A percentile compares a stretch with the other conserved stretches of the same genome.
Evolutionary conservation across 37 sponge, comb jelly and placozoan genomes (phyloP).

Genomic region (Aphrocallistes beatrix): DNA sequence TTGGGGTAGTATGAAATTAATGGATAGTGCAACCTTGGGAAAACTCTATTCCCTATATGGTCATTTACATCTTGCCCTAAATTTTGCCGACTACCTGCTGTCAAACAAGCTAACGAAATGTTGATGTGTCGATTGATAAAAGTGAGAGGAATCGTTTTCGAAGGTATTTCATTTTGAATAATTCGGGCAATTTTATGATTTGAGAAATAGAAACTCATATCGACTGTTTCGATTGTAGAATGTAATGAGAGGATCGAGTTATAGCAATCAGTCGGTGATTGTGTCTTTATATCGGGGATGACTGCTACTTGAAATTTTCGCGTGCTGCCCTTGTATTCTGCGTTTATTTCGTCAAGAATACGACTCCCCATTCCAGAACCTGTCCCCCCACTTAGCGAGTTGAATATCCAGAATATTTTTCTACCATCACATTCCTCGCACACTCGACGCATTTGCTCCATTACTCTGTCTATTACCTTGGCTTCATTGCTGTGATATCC

Average conservation of each 20-base stretch:
- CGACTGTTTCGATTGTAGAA: background rate
- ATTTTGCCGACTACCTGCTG: background rate
- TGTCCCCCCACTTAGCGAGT: background rate
- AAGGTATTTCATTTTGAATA: background rate
- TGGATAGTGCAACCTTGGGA: constrained; percentile 8
- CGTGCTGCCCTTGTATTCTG: background rate
- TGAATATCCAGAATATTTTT: constrained; percentile 9
- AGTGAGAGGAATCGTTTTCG: background rate
- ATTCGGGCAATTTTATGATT: background rate
- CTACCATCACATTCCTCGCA: background rate
- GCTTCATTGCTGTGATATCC: background rate
- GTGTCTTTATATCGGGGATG: background rate
- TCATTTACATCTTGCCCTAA: background rate
- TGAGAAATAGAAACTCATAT: background rate
- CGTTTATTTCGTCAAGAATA: background rate
- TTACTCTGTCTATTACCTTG: background rate
- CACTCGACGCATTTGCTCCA: background rate
- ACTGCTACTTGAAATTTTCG: background rate
- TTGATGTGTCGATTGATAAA: background rate
- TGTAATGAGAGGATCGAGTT: background rate
- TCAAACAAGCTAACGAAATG: background rate
- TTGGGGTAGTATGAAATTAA: background rate
- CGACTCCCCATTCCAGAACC: background rate
- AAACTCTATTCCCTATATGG: background rate
- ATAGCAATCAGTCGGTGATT: background rate